phyloP scores from a whole-genome alignment of 2,888 invertebrate species.

The Sinodicranocentrus sp. region DNA sequence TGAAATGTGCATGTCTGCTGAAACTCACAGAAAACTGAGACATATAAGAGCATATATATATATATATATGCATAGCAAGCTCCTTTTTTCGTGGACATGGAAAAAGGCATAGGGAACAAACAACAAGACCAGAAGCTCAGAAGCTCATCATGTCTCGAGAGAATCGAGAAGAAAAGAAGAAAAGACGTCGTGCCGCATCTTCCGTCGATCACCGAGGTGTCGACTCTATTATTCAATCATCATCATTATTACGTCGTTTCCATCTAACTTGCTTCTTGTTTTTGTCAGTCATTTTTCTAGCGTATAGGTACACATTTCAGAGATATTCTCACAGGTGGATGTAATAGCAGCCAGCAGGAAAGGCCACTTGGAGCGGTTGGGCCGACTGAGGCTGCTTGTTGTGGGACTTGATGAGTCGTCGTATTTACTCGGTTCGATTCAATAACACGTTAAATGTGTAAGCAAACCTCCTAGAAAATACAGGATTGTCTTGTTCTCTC shows the following conservation, averaged over 20 bases:
- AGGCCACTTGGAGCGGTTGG: not conserved
- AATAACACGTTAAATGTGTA: conserved; percentile 31
- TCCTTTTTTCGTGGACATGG: not conserved
- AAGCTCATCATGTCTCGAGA: conserved; percentile 55
- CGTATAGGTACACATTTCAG: not conserved
- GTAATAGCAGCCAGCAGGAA: not conserved
- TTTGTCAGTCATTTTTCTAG: conserved; percentile 39
- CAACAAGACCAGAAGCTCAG: conserved; percentile 66
- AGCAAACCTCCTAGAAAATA: conserved; percentile 40
- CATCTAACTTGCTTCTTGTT: conserved; percentile 58
- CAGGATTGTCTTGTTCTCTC: conserved; percentile 28
- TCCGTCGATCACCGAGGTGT: conserved; percentile 69
- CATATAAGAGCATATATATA: not conserved
- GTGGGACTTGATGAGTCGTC: conserved; percentile 4
- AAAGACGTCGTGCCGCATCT: conserved; percentile 64
- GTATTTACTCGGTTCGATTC: conserved; percentile 17
- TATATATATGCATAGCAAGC: not conserved
- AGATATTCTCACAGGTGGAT: conserved; percentile 5
- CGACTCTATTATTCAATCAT: conserved; percentile 68
- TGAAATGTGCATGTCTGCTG: not conserved
- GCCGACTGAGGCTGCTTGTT: conserved; percentile 1
- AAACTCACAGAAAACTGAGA: not conserved
- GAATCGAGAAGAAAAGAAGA: conserved; percentile 44
- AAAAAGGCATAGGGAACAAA: conserved; percentile 21
- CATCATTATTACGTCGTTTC: conserved; percentile 49